Conservation (phyloP, 2,113 vertebrate species). For the Abramis brama region DNA sequence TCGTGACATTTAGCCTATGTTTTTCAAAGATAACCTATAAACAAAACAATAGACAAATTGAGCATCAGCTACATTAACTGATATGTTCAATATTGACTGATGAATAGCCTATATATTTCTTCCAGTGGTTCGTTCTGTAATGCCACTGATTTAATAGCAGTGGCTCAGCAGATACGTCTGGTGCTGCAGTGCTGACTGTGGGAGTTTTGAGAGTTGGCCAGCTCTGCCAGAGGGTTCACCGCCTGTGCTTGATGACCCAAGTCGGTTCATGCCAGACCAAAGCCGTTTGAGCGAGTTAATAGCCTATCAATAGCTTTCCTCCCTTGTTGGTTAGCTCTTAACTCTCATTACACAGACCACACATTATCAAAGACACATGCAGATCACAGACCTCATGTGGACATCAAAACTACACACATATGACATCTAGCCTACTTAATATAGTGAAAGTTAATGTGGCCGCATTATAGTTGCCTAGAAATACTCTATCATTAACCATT, state of each 20-base stretch:
- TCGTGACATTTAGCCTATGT: neutral
- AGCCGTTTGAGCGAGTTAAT: conserved; percentile 3
- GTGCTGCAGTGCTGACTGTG: neutral
- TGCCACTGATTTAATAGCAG: conserved; percentile 10
- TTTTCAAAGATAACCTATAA: neutral
- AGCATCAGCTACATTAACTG: neutral
- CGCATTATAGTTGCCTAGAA: neutral
- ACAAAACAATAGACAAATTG: neutral
- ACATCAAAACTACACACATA: neutral
- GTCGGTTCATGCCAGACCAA: conserved; percentile 34
- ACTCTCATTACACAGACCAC: conserved; percentile 62
- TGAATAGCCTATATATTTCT: neutral
- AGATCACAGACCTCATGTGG: conserved; percentile 17
- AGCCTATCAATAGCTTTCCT: conserved; percentile 42
- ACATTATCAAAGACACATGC: conserved; percentile 24
- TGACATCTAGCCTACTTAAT: neutral
- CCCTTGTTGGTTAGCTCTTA: conserved; percentile 61
- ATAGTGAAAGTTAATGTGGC: neutral
- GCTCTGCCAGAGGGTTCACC: neutral
- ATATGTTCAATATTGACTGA: neutral
- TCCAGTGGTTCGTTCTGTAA: neutral
- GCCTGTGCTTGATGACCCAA: conserved; percentile 12
- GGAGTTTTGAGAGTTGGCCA: conserved; percentile 14
- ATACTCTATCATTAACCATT: neutral
- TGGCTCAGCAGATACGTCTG: conserved; percentile 26